Base-by-base conservation (phyloP, 2,888 invertebrate species). In the Lasioglossum zephyrum region DNA sequence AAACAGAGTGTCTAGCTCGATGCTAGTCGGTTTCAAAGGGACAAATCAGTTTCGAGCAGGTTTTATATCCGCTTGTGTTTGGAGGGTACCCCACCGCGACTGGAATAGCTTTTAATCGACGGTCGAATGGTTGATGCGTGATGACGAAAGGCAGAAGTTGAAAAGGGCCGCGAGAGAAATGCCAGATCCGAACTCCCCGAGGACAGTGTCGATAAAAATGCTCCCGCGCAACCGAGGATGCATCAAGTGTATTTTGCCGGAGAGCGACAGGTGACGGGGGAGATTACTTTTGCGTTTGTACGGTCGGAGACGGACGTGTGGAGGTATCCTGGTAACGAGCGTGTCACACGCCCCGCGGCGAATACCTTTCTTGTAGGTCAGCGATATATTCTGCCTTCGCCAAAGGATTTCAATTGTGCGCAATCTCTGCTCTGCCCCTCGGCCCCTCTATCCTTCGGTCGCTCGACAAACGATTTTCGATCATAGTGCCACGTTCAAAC, bases 251-350 rank as follows among this genome's bases (percentile, higher is more conserved):
- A 88, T 87, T 87, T 91, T 85, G 73, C 75, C 85, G 84, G 77
- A 84, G 90, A 90, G 85, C 88, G 87, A 84, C 88, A 88, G 88
- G 85, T 92, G 92, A 92, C 92, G 88, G 85, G 87, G 81, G 83
- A 89, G 92, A 92, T 91, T 91, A 92, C 89, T 88, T 88, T 82
- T 84, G 79, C 88, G 88, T 89, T 88, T 84, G 86, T 72, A 72
- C 80, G 82, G 66, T 66, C 73, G 74, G 78, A 76, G 77, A 66
- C 57, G 73, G 44, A 53, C 77, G 39, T 31, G 47, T 2, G 63
- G 63, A 4, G 57, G n/a, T 47, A 13, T 26, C 11, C 60, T 13
- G 49, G 66, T 44, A 63, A 57, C 41, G 39, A 73, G 36, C 60
- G 73, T 70, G 70, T 60, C 36, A 31, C 44, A 11, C 44, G n/a